Evolutionary conservation across 2,888 invertebrate species (phyloP), one percentile per base, ranked within the genome.

Genomic region (Epirrita christyi): DNA sequence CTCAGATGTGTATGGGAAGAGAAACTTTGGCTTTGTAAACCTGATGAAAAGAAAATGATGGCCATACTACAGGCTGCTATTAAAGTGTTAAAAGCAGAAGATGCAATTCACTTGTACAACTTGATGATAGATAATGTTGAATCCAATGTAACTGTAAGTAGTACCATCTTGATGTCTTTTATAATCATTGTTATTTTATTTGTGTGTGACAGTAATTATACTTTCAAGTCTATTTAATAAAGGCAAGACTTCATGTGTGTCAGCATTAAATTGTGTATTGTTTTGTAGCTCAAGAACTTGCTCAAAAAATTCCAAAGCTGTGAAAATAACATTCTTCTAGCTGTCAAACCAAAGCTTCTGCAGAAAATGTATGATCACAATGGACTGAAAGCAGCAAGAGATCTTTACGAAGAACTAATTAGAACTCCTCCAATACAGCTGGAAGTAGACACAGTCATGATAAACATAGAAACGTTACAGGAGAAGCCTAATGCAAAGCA

Each of bases 401-500:
- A 93, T 52, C 80, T 93, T 28, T 96, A 96, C 73, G 87, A 93
- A 36, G 88, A 92, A 28, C 77, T 96, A 43, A 93, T 93, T 9
- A 84, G 83, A 54, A 83, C 93, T 40, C 93, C 94, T 41, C 95
- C 95, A 0, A 90, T 93, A 40, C 94, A 93, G 73, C 71, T 94
- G 44, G 93, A 94, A 45, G 78, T 95, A 13, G 95, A 95, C 66
- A 88, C 85, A 58, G 91, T 93, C 71, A 96, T 95, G 95, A 93
- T 93, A 58, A 82, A 88, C 14, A 83, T 94, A 58, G 94, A 94
- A 75, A 77, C 76, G 49, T 69, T 73, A 9, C 93, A 93, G 74
- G 82, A 84, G 2, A 84, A 83, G 41, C 75, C 80, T 0, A 92
- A 93, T 68, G 65, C 88, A 0, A 92, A 93, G 63, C 80, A 83